Evolutionary conservation across 2,888 invertebrate species (phyloP).

Genomic region (Fragum sueziense): DNA sequence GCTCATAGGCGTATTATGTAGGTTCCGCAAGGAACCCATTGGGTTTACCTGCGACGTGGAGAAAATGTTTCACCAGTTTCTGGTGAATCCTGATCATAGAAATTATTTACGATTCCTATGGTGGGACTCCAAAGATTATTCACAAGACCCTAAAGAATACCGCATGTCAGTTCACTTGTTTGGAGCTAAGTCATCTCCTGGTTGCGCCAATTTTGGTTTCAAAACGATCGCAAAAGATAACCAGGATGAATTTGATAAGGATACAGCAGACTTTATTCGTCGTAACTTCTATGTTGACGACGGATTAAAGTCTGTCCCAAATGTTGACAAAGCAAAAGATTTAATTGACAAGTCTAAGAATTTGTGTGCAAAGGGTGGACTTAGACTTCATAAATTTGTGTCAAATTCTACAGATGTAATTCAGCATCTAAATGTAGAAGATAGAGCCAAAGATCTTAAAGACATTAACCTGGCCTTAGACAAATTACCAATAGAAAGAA

Average conservation of each 20-base stretch:
- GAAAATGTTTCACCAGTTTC: conserved; percentile 57
- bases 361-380: conserved; percentile 19
- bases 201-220: conserved; percentile 42
- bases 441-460: conserved; percentile 38
- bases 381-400: conserved; percentile 60
- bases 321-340: background rate
- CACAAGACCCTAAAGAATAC: conserved; percentile 30
- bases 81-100: conserved; percentile 30
- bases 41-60: conserved; percentile 56
- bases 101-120: conserved; percentile 54
- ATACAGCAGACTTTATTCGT: conserved; percentile 22
- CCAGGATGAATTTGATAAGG: conserved; percentile 32
- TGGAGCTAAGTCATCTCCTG: conserved; percentile 57
- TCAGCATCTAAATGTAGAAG: conserved; percentile 36
- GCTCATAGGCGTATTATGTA: conserved; percentile 50
- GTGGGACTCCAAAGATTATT: conserved; percentile 34
- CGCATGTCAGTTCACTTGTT: conserved; percentile 58
- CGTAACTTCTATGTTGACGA: conserved; percentile 53
- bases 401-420: conserved; percentile 62
- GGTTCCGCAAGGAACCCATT: conserved; percentile 51
- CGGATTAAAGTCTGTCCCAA: conserved; percentile 28
- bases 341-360: background rate
- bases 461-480: conserved; percentile 30
- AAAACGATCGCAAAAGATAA: conserved; percentile 17
- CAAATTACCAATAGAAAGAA: conserved; percentile 48